A percentile compares a stretch with the other conserved stretches of the same genome.
phyloP scores from a whole-genome alignment of 2,113 vertebrate species.

The Melanocharis versteri region DNA sequence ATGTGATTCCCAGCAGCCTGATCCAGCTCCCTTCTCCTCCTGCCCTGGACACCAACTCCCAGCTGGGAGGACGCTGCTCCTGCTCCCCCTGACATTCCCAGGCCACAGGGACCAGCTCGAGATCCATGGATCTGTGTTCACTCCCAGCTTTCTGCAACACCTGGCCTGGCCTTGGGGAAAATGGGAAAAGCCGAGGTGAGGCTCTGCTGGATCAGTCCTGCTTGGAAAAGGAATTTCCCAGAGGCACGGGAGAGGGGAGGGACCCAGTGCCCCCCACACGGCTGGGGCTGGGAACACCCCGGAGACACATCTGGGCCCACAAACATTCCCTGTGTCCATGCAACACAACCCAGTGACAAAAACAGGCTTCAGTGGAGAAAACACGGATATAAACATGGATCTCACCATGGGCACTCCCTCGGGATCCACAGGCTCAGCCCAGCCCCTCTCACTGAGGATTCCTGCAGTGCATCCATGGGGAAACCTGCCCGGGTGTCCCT shows the following conservation, averaged over 20 bases:
- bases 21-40: neutral
- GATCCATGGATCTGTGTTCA: neutral
- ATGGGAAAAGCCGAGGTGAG: neutral
- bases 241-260: rapidly evolving
- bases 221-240: neutral
- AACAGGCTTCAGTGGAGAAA: neutral
- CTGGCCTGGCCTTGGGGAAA: neutral
- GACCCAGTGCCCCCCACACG: neutral
- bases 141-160: neutral
- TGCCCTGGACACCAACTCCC: neutral
- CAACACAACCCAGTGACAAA: neutral
- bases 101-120: neutral
- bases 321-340: neutral
- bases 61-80: neutral
- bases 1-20: neutral
- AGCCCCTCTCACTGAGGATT: rapidly evolving
- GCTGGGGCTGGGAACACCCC: neutral
- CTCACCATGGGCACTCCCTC: neutral
- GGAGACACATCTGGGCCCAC: neutral
- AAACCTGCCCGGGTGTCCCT: rapidly evolving
- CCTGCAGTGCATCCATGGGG: neutral
- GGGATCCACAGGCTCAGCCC: neutral
- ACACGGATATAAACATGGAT: rapidly evolving
- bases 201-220: neutral
- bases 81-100: neutral